Evolutionary conservation across 2,797 vertebrate genomes (phyloP).

Genomic region (Eulemur rubriventer): DNA sequence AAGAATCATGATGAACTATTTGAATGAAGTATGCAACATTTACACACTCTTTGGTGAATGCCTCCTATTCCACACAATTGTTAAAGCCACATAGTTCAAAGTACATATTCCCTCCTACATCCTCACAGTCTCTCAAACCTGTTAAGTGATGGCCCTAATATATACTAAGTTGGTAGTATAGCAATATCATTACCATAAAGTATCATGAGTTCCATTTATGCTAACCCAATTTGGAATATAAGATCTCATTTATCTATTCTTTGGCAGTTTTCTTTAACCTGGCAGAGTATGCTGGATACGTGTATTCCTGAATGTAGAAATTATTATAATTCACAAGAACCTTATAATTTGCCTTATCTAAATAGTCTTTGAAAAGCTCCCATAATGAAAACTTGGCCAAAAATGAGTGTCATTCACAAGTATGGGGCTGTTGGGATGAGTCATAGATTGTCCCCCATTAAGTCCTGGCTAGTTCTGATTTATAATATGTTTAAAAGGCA

Average conservation of each 20-base stretch:
- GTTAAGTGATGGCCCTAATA: neutral
- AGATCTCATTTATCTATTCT: neutral
- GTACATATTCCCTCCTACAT: neutral
- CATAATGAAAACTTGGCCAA: neutral
- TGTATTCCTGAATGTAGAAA: neutral
- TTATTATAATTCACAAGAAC: neutral
- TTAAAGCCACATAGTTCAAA: neutral
- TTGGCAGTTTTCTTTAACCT: neutral
- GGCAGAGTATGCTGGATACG: neutral
- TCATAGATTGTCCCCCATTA: neutral
- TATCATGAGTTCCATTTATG: neutral
- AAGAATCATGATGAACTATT: neutral
- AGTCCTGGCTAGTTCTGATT: neutral
- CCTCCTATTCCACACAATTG: neutral
- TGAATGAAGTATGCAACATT: neutral
- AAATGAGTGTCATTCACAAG: neutral
- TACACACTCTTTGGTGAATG: neutral
- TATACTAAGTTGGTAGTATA: neutral
- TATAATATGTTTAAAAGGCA: neutral
- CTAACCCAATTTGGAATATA: neutral
- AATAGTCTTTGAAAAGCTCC: neutral
- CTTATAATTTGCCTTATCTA: neutral
- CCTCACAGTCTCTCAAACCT: neutral
- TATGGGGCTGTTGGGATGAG: neutral
- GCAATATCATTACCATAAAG: neutral